Evolutionary conservation across 2,113 vertebrate species (phyloP), one percentile per base, ranked within the genome.

Genomic region (Ondatra zibethicus): DNA sequence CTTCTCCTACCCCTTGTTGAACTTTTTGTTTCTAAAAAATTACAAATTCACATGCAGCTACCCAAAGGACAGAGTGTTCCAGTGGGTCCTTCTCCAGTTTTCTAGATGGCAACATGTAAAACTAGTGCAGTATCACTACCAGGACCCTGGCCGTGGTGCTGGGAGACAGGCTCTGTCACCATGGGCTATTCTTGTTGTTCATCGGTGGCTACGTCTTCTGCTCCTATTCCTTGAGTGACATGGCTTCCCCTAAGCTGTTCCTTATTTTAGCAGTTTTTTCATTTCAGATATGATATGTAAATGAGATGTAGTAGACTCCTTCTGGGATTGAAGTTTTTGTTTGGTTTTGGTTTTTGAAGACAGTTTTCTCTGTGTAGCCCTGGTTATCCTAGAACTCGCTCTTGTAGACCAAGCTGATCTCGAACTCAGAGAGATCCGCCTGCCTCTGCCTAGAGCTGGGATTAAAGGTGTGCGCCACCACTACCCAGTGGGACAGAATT

Each of bases 21-120:
- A 85, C 29, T 58, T 88, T 84, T 86, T 88, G 33, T 90, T 90
- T 97, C 88, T 25, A 77, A 73, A n/a, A 91, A 42, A 13, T n/a
- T 93, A 50, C 58, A 75, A 66, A 81, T 29, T 90, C 27, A 55
- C 16, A 39, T 90, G 17, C 50, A 88, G 13, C 86, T 87, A 21
- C 25, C 65, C 73, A 50, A 66, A 73, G 13, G 39, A n/a, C n/a
- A 55, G 66, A 92, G 58, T 72, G 27, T 47, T 23, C 14, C 65
- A 29, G 63, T 87, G 29, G 42, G 1, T 7, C 6, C 9, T 23
- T 33, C 45, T 65, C 12, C 4, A 27, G 85, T 77, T 47, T 33
- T 45, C 68, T 17, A 7, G 21, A 14, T 63, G 61, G 36, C 82
- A 81, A 52, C 33, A 39, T 70, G 39, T 10, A 77, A 72, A 55